These are phyloP conservation scores for Salminus brasiliensis DNA, from an alignment of 2,113 vertebrate species.

Conservation along the genomic window DNA sequence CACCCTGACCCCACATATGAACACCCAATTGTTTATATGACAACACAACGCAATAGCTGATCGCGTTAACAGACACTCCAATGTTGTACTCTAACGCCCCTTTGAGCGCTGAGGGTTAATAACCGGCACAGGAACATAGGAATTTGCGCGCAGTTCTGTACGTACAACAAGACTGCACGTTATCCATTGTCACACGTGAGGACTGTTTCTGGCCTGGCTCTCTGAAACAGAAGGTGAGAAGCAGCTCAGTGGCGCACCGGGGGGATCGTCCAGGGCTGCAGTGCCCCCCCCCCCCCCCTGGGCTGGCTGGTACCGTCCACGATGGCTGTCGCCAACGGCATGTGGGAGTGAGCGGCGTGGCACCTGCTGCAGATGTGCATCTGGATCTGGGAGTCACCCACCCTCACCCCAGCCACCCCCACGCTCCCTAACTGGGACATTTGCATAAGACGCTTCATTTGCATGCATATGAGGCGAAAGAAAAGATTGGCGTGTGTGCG, in stretches of 20 bases:
- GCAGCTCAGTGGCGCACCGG: constrained; percentile 16
- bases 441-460: constrained; percentile 59
- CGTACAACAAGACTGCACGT: not conserved
- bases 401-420: constrained; percentile 6
- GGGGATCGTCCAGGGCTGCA: not conserved
- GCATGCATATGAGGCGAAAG: constrained; percentile 58
- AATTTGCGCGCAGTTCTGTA: not conserved
- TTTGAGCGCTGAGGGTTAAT: not conserved
- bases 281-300: not conserved
- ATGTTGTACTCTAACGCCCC: too few relatives aligned
- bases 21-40: too few relatives aligned
- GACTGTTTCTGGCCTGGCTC: constrained; percentile 31
- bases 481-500: constrained; percentile 40
- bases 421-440: constrained; percentile 5
- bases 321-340: not conserved
- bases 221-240: constrained; percentile 61
- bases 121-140: not conserved
- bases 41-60: too few relatives aligned
- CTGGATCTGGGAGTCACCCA: constrained; percentile 40
- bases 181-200: not conserved
- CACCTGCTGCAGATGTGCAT: constrained; percentile 43
- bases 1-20: too few relatives aligned
- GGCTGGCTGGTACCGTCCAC: not conserved
- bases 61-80: too few relatives aligned
- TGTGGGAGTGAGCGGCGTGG: constrained; percentile 4